Evolutionary conservation across 2,797 vertebrate species (phyloP).

Genomic region (Urosaurus nigricauda): DNA sequence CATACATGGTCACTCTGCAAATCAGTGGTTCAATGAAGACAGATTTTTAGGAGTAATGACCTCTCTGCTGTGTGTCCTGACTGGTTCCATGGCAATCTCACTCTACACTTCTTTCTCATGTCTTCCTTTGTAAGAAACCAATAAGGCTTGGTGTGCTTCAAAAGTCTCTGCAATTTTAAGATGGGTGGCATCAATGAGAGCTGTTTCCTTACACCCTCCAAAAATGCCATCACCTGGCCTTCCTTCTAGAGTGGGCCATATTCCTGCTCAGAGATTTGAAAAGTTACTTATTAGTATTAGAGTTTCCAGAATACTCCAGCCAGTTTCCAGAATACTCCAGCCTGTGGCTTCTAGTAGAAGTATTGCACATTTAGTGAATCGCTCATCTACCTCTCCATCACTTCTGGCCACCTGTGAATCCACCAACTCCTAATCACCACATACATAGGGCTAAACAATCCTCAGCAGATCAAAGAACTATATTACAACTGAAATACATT

Average conservation of each 20-base stretch:
- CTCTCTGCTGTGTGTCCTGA: not conserved
- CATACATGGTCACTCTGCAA: not conserved
- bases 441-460: not conserved
- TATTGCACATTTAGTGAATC: not conserved
- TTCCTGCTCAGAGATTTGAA: not conserved
- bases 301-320: too few relatives aligned
- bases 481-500: not conserved
- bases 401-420: not conserved
- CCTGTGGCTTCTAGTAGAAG: too few relatives aligned
- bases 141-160: not conserved
- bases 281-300: too few relatives aligned
- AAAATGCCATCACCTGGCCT: not conserved
- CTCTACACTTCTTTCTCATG: not conserved
- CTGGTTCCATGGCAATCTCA: not conserved
- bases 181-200: not conserved
- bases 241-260: too few relatives aligned
- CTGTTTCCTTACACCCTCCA: not conserved
- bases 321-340: too few relatives aligned
- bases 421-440: too few relatives aligned
- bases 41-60: not conserved
- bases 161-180: not conserved
- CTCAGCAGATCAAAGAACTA: not conserved
- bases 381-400: not conserved
- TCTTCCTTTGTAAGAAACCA: not conserved
- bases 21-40: not conserved